phyloP scores from a whole-genome alignment of 2,113 vertebrate genomes.

The Anhinga rufa region DNA sequence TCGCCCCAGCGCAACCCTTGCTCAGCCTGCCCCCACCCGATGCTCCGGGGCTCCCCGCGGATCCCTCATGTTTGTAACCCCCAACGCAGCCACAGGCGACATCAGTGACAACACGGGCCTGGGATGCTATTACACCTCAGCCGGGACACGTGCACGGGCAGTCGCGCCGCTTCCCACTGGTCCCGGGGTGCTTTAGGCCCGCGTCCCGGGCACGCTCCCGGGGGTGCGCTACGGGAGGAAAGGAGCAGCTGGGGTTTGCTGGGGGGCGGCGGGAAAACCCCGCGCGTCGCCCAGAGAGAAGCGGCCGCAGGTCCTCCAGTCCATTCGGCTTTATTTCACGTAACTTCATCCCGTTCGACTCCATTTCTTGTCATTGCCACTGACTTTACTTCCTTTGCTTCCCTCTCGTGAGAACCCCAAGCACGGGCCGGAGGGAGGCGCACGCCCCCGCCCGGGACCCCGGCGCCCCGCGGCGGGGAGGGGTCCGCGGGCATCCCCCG shows the following conservation, averaged over 20 bases:
- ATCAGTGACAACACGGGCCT: not conserved
- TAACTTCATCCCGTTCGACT: not conserved
- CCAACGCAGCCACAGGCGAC: not conserved
- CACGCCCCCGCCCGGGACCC: no score
- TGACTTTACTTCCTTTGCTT: no score
- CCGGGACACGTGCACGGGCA: not conserved
- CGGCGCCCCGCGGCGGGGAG: not conserved
- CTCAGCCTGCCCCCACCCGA: accelerated
- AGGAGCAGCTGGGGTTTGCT: accelerated
- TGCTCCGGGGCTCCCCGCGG: accelerated
- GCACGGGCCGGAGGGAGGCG: not conserved
- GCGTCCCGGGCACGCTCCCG: accelerated
- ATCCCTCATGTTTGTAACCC: accelerated
- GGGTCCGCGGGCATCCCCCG: not conserved
- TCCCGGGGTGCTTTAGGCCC: not conserved
- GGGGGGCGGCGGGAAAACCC: not conserved
- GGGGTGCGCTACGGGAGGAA: accelerated
- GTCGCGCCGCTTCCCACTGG: accelerated
- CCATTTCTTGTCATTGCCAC: no score
- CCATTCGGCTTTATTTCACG: no score
- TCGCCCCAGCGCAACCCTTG: accelerated
- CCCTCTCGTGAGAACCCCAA: not conserved
- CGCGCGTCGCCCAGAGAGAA: no score
- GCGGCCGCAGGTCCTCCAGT: not conserved
- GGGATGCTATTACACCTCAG: not conserved